phyloP scores from a whole-genome alignment of 1,140 invertebrate species.

The Lethrus apterus region DNA sequence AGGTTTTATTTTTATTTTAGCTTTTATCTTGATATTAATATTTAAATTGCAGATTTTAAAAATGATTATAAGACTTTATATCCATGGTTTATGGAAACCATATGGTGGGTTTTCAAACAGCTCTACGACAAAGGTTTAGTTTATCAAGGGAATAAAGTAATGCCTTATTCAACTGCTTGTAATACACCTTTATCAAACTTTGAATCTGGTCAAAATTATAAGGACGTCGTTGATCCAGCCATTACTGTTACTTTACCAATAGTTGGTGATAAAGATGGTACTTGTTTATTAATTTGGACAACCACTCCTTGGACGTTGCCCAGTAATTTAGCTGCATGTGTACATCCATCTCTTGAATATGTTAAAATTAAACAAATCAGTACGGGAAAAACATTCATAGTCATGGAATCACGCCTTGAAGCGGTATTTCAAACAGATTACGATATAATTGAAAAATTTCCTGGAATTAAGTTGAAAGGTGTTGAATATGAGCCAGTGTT shows the following conservation, averaged over 20 bases:
- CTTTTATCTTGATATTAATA: too few relatives aligned
- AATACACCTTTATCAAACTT: slow-evolving; percentile 98
- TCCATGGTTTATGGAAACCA: slow-evolving; percentile 97
- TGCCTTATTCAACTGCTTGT: slow-evolving; percentile 98
- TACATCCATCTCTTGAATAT: slow-evolving; percentile 86
- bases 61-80: slow-evolving; percentile 99
- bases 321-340: slow-evolving; percentile 91
- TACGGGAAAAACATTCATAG: slow-evolving; percentile 68
- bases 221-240: slow-evolving; percentile 94
- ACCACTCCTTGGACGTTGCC: slow-evolving; percentile 99
- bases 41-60: slow-evolving; percentile 81
- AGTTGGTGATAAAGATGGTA: slow-evolving; percentile 58
- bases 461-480: slow-evolving; percentile 76
- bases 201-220: slow-evolving; percentile 98
- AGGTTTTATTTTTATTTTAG: slow-evolving; percentile 42
- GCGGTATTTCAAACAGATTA: slow-evolving; percentile 65
- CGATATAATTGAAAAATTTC: slow-evolving; percentile 57
- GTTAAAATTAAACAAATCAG: slow-evolving; percentile 69
- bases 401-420: slow-evolving; percentile 80
- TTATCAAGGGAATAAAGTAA: slow-evolving; percentile 95
- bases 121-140: slow-evolving; percentile 92
- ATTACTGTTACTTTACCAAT: slow-evolving; percentile 85
- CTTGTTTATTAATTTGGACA: slow-evolving; percentile 78
- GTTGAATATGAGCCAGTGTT: slow-evolving; percentile 87
- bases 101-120: slow-evolving; percentile 99